A percentile compares a stretch with the other conserved stretches of the same genome.
Conservation (phyloP, 2,797 vertebrate genomes). For the Trematomus bernacchii region DNA sequence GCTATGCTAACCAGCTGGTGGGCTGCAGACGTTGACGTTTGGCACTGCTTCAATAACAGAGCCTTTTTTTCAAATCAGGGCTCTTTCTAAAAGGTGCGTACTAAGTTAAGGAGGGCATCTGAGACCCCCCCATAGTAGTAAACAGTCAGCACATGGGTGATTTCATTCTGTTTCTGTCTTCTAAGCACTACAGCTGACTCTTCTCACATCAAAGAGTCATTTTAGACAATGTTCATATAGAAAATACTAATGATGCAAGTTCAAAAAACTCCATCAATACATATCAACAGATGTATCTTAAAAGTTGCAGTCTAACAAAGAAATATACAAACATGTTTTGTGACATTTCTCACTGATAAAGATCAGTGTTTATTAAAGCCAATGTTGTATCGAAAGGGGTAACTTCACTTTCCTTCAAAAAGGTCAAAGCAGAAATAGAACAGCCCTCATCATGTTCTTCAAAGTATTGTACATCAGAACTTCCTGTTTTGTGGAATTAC, state of each 20-base stretch:
- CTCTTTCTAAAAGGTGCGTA: neutral
- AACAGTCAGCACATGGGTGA: neutral
- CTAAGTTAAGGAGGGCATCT: no score
- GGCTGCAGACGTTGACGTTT: neutral
- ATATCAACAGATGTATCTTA: neutral
- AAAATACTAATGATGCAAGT: neutral
- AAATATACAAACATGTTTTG: neutral
- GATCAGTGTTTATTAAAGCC: neutral
- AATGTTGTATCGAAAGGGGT: neutral
- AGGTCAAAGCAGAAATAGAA: conserved; percentile 2
- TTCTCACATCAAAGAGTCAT: neutral
- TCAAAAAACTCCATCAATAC: neutral
- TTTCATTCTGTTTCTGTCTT: neutral
- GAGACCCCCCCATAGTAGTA: no score
- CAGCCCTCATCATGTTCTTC: conserved; percentile 1
- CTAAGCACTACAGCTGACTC: neutral
- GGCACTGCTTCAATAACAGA: neutral
- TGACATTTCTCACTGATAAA: neutral
- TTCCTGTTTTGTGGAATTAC: conserved; percentile 45
- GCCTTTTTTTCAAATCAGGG: neutral
- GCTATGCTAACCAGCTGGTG: neutral
- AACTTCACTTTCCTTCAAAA: neutral
- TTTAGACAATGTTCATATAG: neutral
- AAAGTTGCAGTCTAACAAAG: neutral
- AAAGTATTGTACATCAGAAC: conserved; percentile 19